Percentiles rank a stretch among this genome's conserved stretches.
These are phyloP conservation scores for Cerastis rubricosa DNA, from an alignment of 2,888 invertebrate species.

Conservation along the genomic window DNA sequence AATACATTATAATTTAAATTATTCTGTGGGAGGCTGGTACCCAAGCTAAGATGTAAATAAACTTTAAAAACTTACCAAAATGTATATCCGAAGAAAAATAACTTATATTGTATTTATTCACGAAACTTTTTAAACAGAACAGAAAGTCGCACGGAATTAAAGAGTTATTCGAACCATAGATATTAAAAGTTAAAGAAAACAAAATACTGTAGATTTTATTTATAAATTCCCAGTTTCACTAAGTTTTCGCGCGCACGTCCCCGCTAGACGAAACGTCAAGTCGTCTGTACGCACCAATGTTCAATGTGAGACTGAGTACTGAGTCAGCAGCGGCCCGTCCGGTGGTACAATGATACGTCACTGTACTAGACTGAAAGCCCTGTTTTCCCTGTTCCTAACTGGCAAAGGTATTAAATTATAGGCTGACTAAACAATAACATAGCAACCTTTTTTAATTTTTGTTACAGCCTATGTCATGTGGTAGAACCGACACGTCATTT, in stretches of 20 bases:
- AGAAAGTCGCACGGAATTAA: conserved; percentile 49
- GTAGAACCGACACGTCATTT: not conserved
- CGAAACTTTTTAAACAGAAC: conserved; percentile 58
- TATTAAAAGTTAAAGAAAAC: conserved; percentile 35
- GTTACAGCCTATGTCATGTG: too few species aligned
- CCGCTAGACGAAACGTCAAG: conserved; percentile 51
- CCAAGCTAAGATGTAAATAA: not conserved
- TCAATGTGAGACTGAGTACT: conserved; percentile 68
- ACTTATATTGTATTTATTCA: conserved; percentile 22
- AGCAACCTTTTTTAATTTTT: not conserved
- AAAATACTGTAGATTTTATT: conserved; percentile 16
- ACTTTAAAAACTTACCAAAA: conserved; percentile 61
- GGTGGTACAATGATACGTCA: conserved; percentile 55
- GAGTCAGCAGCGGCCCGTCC: conserved; percentile 41
- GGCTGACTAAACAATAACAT: not conserved
- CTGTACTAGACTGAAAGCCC: conserved; percentile 31
- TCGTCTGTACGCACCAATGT: conserved; percentile 70
- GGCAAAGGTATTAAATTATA: not conserved
- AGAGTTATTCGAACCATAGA: conserved; percentile 45
- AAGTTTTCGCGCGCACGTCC: conserved; percentile 65
- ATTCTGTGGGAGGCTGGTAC: not conserved
- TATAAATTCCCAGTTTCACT: conserved; percentile 37
- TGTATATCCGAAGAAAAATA: conserved; percentile 32
- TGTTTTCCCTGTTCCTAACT: conserved; percentile 19
- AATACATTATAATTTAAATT: not conserved